These are phyloP conservation scores for Rhagophthalmus giganteus DNA, from an alignment of 2,888 invertebrate species.

Conservation along the genomic window DNA sequence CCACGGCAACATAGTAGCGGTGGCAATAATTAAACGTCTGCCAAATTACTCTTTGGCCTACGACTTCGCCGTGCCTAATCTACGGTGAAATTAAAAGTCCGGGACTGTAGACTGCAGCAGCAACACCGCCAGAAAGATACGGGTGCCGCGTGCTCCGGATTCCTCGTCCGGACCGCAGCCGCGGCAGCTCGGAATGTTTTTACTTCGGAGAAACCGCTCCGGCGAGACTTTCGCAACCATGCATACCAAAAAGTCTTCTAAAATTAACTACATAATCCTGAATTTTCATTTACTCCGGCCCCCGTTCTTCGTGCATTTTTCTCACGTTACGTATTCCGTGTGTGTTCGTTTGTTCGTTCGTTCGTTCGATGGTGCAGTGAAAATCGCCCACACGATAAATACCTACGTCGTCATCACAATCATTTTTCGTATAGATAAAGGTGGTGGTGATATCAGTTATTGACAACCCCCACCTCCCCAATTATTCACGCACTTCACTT, in stretches of 20 bases:
- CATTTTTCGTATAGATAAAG: too few relatives aligned
- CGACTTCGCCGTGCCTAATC: slow-evolving; percentile 38
- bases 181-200: slow-evolving; percentile 5
- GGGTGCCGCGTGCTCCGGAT: slow-evolving; percentile 5
- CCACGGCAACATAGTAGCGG: slow-evolving; percentile 24
- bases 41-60: slow-evolving; percentile 34
- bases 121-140: slow-evolving; percentile 1
- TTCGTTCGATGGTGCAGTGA: too few relatives aligned
- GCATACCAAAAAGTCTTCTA: slow-evolving; percentile 7
- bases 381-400: too few relatives aligned
- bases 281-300: too few relatives aligned
- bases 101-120: slow-evolving; percentile 20
- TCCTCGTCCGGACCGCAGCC: slow-evolving; percentile 11
- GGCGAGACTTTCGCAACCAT: slow-evolving; percentile 3
- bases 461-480: too few relatives aligned
- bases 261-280: slow-evolving; percentile 7
- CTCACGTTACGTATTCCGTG: too few relatives aligned
- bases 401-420: too few relatives aligned
- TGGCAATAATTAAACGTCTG: slow-evolving; percentile 38
- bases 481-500: too few relatives aligned
- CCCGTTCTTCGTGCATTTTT: too few relatives aligned
- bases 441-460: too few relatives aligned
- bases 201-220: slow-evolving; percentile 4
- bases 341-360: too few relatives aligned
- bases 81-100: slow-evolving; percentile 43